phyloP scores from a whole-genome alignment of 2,797 vertebrate genomes.

The Poecilia velifera region DNA sequence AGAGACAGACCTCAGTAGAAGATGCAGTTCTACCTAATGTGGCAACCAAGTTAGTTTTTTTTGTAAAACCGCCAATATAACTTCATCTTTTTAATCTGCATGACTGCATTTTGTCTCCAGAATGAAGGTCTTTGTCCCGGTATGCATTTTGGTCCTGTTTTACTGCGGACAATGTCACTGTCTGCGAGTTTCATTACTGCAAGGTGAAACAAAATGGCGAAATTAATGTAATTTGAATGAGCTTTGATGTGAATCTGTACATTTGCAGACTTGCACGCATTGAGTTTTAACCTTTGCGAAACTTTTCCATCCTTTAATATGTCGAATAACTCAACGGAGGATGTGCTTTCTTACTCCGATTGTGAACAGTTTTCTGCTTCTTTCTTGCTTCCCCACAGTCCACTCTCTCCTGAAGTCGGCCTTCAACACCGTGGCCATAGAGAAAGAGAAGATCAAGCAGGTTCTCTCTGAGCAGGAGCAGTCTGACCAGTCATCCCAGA shows the following conservation, averaged over 20 bases:
- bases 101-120: no score
- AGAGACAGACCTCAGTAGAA: neutral
- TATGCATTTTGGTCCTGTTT: no score
- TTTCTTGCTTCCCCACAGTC: constrained; percentile 76
- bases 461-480: constrained; percentile 94
- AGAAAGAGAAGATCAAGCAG: constrained; percentile 98
- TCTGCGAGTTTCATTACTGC: no score
- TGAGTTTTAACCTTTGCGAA: neutral
- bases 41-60: neutral
- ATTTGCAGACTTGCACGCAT: neutral
- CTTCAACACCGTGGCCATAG: constrained; percentile 98
- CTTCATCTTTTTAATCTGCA: neutral
- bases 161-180: no score
- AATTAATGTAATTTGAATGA: no score
- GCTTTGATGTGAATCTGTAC: no score
- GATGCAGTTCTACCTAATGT: neutral
- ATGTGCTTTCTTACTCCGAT: neutral
- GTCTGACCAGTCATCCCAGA: constrained; percentile 87
- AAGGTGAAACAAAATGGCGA: no score
- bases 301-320: neutral
- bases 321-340: neutral
- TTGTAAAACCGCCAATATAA: neutral
- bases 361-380: neutral
- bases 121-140: no score
- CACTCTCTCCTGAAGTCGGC: constrained; percentile 98